Evolutionary conservation across 2,888 invertebrate genomes (phyloP).

Genomic region (Noctua pronuba): DNA sequence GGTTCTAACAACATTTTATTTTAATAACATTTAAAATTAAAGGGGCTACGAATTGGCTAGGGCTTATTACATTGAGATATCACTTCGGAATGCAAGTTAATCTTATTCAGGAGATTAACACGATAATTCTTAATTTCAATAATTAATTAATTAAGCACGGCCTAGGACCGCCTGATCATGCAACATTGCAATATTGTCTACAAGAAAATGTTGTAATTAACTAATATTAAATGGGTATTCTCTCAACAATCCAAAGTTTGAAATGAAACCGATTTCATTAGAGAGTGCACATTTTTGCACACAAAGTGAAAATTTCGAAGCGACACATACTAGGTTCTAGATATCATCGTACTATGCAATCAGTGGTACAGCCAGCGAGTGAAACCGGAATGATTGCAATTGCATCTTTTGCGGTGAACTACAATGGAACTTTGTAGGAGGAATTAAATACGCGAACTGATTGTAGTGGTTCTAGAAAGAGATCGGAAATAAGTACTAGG

Average conservation of each 20-base stretch:
- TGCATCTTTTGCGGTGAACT: slow-evolving; percentile 20
- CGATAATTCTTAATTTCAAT: not conserved
- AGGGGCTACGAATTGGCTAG: no score
- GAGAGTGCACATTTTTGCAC: not conserved
- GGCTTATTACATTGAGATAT: no score
- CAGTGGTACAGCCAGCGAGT: slow-evolving; percentile 3
- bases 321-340: slow-evolving; percentile 1
- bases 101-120: no score
- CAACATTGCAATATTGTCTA: not conserved
- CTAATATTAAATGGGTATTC: not conserved
- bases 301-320: slow-evolving; percentile 12
- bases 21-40: no score
- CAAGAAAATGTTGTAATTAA: not conserved
- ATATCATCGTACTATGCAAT: slow-evolving; percentile 25
- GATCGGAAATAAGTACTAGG: not conserved
- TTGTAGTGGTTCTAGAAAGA: not conserved
- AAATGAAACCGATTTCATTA: not conserved
- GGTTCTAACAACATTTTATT: not conserved
- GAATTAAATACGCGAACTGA: slow-evolving; percentile 22
- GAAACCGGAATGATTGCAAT: slow-evolving; percentile 38
- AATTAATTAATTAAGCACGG: not conserved
- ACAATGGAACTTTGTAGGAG: slow-evolving; percentile 15
- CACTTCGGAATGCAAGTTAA: no score
- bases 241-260: not conserved
- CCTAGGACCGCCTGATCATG: not conserved